Conservation (phyloP, 1,140 invertebrate genomes). For the Drosophila equinoxialis region DNA sequence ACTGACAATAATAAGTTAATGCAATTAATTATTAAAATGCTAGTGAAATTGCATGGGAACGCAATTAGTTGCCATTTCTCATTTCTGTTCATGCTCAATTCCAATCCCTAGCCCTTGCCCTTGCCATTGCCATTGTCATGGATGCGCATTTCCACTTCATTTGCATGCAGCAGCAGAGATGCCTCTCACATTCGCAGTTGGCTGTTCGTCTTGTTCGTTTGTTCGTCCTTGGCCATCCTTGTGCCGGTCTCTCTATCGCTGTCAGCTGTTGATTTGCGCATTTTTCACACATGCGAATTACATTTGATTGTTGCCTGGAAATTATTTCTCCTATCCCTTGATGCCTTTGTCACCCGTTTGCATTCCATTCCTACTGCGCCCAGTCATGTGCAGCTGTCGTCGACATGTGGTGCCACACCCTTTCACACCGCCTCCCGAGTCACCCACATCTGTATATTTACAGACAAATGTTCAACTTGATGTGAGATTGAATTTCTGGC, state of each 20-base stretch:
- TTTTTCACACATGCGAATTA: conserved; percentile 62
- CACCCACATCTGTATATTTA: conserved; percentile 13
- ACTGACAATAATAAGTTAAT: conserved; percentile 74
- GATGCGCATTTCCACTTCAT: conserved; percentile 63
- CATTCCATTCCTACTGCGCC: conserved; percentile 15
- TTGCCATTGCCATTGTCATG: conserved; percentile 15
- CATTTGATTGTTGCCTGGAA: conserved; percentile 71
- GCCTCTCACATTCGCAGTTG: not conserved
- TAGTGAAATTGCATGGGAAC: conserved; percentile 53
- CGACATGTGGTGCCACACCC: conserved; percentile 37
- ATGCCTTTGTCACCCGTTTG: conserved; percentile 11
- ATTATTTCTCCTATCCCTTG: conserved; percentile 60
- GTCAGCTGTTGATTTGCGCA: conserved; percentile 61
- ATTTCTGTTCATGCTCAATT: not conserved
- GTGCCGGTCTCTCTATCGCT: conserved; percentile 12
- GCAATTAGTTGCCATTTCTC: conserved; percentile 54
- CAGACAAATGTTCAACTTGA: conserved; percentile 51
- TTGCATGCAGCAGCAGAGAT: conserved; percentile 44
- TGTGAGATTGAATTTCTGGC: conserved; percentile 76
- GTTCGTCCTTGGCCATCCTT: not conserved
- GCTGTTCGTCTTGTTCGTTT: not conserved
- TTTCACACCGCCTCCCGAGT: not conserved
- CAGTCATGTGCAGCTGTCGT: conserved; percentile 45
- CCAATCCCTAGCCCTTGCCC: not conserved
- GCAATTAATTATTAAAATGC: conserved; percentile 66